These are phyloP conservation scores for Clinocottus analis DNA, from an alignment of 2,113 vertebrate genomes.

Conservation along the genomic window DNA sequence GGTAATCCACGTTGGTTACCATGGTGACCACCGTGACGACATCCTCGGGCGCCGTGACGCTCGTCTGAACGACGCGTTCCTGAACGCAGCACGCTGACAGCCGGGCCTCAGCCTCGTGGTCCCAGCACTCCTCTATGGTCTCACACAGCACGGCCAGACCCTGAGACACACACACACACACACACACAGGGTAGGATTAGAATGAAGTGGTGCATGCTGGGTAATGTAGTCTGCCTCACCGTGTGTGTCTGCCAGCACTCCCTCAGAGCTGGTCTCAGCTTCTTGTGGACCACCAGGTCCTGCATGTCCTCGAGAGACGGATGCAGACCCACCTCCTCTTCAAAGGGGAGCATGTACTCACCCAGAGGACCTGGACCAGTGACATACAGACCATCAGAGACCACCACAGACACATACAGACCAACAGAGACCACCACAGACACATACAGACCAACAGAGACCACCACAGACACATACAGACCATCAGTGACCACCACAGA, in stretches of 20 bases:
- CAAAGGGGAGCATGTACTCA: conserved; percentile 94
- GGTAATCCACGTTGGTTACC: conserved; percentile 92
- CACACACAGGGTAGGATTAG: no score
- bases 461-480: background rate
- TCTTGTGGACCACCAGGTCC: conserved; percentile 97
- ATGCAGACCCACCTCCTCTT: conserved; percentile 95
- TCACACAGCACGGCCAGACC: conserved; percentile 93
- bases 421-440: background rate
- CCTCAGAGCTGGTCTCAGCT: conserved; percentile 90
- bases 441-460: background rate
- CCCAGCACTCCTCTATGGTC: conserved; percentile 98
- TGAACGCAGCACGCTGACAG: conserved; percentile 95
- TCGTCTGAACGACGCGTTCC: conserved; percentile 82
- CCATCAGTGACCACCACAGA: background rate
- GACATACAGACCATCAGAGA: background rate
- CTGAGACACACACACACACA: conserved; percentile 68
- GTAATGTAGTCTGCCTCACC: conserved; percentile 77
- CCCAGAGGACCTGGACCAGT: conserved; percentile 88
- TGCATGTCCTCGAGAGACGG: conserved; percentile 97
- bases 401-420: background rate
- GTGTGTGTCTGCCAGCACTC: conserved; percentile 95
- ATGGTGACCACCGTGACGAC: conserved; percentile 70
- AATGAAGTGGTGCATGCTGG: conserved; percentile 1
- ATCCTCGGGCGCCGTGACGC: conserved; percentile 88
- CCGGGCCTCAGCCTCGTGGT: conserved; percentile 96